A percentile compares a stretch with the other conserved stretches of the same genome.
Conservation (phyloP, 2,888 invertebrate genomes). For the Drosophila putrida region DNA sequence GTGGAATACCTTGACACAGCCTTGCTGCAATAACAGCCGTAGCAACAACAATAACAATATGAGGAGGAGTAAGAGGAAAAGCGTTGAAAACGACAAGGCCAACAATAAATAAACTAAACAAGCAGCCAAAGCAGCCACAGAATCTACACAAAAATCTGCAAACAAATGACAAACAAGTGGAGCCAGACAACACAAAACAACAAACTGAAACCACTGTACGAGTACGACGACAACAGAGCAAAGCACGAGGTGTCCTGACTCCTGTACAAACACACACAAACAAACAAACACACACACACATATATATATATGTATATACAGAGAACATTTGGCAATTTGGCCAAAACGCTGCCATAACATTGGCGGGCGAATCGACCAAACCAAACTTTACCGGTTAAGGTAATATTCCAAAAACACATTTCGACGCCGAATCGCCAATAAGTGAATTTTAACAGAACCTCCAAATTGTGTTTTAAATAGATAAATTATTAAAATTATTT, state of each 20-base stretch:
- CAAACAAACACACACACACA: constrained; percentile 4
- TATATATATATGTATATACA: constrained; percentile 6
- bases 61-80: neutral
- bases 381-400: constrained; percentile 33
- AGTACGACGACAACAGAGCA: constrained; percentile 45
- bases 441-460: neutral
- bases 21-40: constrained; percentile 26
- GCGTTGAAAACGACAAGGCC: constrained; percentile 53
- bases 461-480: neutral
- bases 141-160: constrained; percentile 81
- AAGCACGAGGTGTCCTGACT: constrained; percentile 35
- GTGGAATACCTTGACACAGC: constrained; percentile 75
- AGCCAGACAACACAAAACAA: constrained; percentile 73
- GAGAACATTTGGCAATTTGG: constrained; percentile 60
- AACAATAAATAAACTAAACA: constrained; percentile 80
- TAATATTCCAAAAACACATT: constrained; percentile 41
- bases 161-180: constrained; percentile 79
- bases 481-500: neutral
- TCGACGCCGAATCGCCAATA: constrained; percentile 1
- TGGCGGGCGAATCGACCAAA: constrained; percentile 36
- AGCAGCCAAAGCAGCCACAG: constrained; percentile 76
- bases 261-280: constrained; percentile 14
- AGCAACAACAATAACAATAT: constrained; percentile 11
- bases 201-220: constrained; percentile 64
- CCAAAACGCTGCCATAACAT: constrained; percentile 58